Percentiles rank a stretch among this genome's conserved stretches.
phyloP scores from a whole-genome alignment of 2,888 invertebrate species.

The Rhorus exstirpatorius region DNA sequence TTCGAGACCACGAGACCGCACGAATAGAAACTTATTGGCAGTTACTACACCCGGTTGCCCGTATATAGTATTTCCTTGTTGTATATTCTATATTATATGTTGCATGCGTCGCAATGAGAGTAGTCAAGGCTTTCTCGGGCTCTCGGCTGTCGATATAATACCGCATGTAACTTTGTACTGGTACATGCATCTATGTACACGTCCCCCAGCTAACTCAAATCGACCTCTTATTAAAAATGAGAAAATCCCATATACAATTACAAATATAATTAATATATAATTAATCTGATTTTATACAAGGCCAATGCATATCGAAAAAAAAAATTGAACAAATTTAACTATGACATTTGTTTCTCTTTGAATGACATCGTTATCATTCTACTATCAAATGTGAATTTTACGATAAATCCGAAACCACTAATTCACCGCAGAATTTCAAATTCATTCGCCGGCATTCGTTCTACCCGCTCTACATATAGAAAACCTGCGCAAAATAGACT shows the following conservation, averaged over 20 bases:
- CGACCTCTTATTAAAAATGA: too few relatives aligned
- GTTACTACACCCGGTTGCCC: slow-evolving; percentile 48
- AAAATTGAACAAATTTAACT: background rate
- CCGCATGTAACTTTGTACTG: background rate
- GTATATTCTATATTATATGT: slow-evolving; percentile 7
- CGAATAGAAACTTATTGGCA: slow-evolving; percentile 63
- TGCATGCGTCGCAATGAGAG: slow-evolving; percentile 32
- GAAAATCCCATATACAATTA: too few relatives aligned
- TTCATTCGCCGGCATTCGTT: background rate
- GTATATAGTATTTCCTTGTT: background rate
- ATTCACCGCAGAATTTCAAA: slow-evolving; percentile 3
- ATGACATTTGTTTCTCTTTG: slow-evolving; percentile 2
- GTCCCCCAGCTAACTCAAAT: too few relatives aligned
- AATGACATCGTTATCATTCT: background rate
- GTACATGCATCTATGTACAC: too few relatives aligned
- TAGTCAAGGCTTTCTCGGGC: slow-evolving; percentile 23
- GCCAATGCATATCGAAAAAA: slow-evolving; percentile 25
- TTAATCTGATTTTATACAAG: too few relatives aligned
- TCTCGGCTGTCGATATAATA: background rate
- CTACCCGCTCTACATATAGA: background rate
- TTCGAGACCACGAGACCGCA: slow-evolving; percentile 41
- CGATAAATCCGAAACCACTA: background rate
- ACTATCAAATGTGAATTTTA: too few relatives aligned
- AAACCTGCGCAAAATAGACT: background rate
- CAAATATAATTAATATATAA: too few relatives aligned